phyloP scores from a whole-genome alignment of 2,888 invertebrate species.

The Hypomecis atomaria region DNA sequence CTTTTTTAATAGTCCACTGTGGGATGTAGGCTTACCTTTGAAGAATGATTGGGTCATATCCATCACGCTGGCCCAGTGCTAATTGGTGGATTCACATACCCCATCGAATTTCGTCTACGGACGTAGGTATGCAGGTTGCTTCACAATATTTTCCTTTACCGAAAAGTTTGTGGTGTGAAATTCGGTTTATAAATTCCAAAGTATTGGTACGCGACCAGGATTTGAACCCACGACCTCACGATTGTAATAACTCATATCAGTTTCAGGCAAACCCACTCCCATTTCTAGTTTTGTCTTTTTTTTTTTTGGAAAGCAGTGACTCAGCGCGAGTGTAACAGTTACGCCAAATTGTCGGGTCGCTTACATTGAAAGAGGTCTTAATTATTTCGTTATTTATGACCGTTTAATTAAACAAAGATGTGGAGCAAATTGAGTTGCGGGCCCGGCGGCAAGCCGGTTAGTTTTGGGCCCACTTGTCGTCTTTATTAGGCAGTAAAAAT shows the following conservation, averaged over 20 bases:
- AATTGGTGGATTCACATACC: too few relatives aligned
- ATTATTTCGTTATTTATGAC: slow-evolving; percentile 36
- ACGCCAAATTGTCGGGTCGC: slow-evolving; percentile 16
- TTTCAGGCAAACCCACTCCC: neutral
- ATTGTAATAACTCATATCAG: too few relatives aligned
- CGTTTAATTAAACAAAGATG: slow-evolving; percentile 40
- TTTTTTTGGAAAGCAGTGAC: slow-evolving; percentile 27
- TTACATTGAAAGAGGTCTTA: slow-evolving; percentile 27
- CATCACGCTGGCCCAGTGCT: too few relatives aligned
- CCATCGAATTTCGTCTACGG: too few relatives aligned
- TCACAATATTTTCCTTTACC: too few relatives aligned
- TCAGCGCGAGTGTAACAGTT: slow-evolving; percentile 2
- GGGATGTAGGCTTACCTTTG: too few relatives aligned
- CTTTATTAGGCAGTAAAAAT: slow-evolving; percentile 34
- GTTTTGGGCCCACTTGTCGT: slow-evolving; percentile 29
- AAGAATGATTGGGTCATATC: too few relatives aligned
- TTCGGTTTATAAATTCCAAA: neutral
- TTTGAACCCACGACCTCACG: neutral
- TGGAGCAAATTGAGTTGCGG: slow-evolving; percentile 31
- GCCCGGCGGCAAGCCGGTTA: slow-evolving; percentile 20
- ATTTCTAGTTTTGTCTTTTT: slow-evolving; percentile 1
- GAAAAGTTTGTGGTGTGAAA: too few relatives aligned
- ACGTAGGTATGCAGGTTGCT: too few relatives aligned
- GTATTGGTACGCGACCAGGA: neutral
- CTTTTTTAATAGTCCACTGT: too few relatives aligned